These are phyloP conservation scores for Pterocles gutturalis DNA, from an alignment of 2,113 vertebrate species.

Conservation along the genomic window DNA sequence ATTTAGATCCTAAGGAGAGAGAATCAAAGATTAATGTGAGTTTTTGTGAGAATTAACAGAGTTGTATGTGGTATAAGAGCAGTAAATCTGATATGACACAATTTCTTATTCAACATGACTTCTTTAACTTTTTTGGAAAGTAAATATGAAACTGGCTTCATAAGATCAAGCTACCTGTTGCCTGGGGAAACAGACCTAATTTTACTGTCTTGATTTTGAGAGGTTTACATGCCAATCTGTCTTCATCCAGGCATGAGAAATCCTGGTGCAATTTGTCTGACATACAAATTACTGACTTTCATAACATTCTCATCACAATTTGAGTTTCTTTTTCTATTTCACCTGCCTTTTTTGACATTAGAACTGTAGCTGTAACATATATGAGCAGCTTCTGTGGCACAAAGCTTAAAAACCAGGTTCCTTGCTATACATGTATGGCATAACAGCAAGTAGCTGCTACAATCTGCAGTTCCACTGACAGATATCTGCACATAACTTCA, in stretches of 20 bases:
- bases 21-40: conserved; percentile 53
- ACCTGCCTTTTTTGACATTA: conserved; percentile 9
- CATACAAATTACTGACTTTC: conserved; percentile 40
- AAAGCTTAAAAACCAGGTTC: background rate
- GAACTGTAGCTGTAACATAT: conserved; percentile 17
- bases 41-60: conserved; percentile 58
- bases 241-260: conserved; percentile 23
- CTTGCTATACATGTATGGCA: background rate
- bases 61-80: conserved; percentile 16
- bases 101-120: conserved; percentile 65
- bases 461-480: conserved; percentile 53
- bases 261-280: conserved; percentile 22
- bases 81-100: conserved; percentile 40
- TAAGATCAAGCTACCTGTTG: conserved; percentile 36
- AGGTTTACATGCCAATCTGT: background rate
- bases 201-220: conserved; percentile 55
- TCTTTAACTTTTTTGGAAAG: background rate
- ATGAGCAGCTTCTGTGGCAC: background rate
- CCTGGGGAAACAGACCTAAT: conserved; percentile 54
- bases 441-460: background rate
- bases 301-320: conserved; percentile 67
- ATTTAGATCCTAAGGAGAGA: background rate
- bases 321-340: conserved; percentile 59
- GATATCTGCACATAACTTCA: conserved; percentile 68
- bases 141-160: conserved; percentile 39